Evolutionary conservation across 35 echinoderm and acorn worm species (phyloP).

Genomic region (Strongylocentrotus purpuratus): DNA sequence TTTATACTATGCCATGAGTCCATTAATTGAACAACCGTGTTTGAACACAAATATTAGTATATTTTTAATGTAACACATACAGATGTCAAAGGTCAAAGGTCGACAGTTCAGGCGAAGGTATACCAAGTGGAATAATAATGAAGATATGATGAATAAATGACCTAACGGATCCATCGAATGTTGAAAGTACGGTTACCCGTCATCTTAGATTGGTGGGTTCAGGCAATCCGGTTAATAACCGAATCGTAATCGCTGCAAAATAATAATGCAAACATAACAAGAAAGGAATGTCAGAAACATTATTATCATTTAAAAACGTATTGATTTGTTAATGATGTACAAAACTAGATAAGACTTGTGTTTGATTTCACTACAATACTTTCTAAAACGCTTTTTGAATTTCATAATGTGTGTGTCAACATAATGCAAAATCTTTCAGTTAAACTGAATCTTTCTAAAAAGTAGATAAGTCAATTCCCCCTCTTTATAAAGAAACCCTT

Average conservation of each 20-base stretch:
- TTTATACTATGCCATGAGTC: no score
- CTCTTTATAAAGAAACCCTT: no score
- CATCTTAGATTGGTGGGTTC: background rate
- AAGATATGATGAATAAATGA: background rate
- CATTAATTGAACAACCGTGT: no score
- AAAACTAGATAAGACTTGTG: background rate
- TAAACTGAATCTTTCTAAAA: no score
- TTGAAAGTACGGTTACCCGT: background rate
- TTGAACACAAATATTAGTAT: no score
- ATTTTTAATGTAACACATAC: no score
- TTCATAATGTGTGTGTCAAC: no score
- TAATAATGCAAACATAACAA: background rate
- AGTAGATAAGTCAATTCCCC: no score
- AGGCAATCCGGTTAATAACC: background rate
- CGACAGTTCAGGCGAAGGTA: background rate
- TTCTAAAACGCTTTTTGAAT: background rate
- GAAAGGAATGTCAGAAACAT: background rate
- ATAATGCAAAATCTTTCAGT: no score
- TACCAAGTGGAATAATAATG: background rate
- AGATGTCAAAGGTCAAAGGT: no score
- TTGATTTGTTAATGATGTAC: background rate
- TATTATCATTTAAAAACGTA: background rate
- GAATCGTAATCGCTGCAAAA: background rate
- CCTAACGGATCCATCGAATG: background rate
- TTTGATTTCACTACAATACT: background rate